Base-by-base conservation (phyloP, 2,888 invertebrate species). In the Hirtodrosophila histrioides region DNA sequence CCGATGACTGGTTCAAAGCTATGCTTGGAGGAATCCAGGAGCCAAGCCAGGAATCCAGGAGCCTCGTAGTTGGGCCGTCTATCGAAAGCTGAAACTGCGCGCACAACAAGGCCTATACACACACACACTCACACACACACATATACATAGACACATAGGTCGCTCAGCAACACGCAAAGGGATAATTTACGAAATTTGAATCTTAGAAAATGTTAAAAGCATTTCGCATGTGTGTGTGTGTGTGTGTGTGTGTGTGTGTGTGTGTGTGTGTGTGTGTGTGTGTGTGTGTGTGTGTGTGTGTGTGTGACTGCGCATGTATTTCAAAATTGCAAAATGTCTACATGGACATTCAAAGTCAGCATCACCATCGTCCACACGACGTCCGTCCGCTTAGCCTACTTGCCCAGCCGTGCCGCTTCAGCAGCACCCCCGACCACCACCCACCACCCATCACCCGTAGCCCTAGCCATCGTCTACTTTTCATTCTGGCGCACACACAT, bases 111-210 rank as follows among this genome's bases (percentile, higher is more conserved):
- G 31, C 33, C 53, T 53, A 57, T 8, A 37, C 12, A n/a, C 33
- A 35, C 44, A 39, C 35, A 31, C 31, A 33, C 41, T 43, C 23
- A 37, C n/a, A 24, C 40, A n/a, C 35, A 11, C 41, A 8, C 10
- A 36, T 44, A 44, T 35, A 50, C 12, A 37, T 33, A 31, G 27
- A n/a, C 41, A 39, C 46, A 48, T 48, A 43, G 11, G 41, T 17
- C 33, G 24, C 24, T 10, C 43, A 66, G 53, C 48, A 87, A 66
- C 77, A 73, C 87, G 76, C 88, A 87, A 85, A 85, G 88, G 85
- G 88, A 88, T 85, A 88, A 85, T 88, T 85, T 85, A 84, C 89
- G 88, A 85, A 85, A 85, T 85, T 85, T 85, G 89, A 88, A 85
- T 85, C 85, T 85, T 88, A 82, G 89, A 88, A 85, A 85, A 82